Evolutionary conservation across 2,888 invertebrate species (phyloP).

Genomic region (Diaperis boleti): DNA sequence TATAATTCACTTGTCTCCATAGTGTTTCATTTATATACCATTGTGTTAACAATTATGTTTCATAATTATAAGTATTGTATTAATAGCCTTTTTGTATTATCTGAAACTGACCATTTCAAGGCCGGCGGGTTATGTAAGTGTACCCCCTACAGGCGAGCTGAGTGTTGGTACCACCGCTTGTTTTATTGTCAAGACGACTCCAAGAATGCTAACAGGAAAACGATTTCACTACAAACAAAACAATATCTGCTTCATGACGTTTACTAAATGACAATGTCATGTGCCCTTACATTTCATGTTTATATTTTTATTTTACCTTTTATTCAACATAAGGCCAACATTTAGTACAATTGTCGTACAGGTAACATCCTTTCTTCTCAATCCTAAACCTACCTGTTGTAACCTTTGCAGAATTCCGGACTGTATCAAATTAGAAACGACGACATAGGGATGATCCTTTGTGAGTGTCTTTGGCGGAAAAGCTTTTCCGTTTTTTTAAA

Average conservation of each 20-base stretch:
- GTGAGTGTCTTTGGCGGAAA: slow-evolving; percentile 27
- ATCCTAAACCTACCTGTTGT: neutral
- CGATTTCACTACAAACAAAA: slow-evolving; percentile 9
- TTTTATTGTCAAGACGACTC: no score
- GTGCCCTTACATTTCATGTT: slow-evolving; percentile 37
- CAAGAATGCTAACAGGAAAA: no score
- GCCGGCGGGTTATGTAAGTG: no score
- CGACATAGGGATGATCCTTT: slow-evolving; percentile 39
- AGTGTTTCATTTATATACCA: no score
- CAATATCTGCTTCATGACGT: slow-evolving; percentile 3
- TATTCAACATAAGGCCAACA: slow-evolving; percentile 27
- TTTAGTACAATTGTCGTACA: slow-evolving; percentile 26
- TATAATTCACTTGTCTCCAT: no score
- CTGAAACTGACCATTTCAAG: no score
- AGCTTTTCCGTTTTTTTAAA: neutral
- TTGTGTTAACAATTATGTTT: no score
- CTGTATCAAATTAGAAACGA: slow-evolving; percentile 26
- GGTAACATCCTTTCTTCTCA: slow-evolving; percentile 11
- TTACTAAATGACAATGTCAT: slow-evolving; percentile 42
- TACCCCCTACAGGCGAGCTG: no score
- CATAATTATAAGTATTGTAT: no score
- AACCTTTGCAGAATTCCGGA: slow-evolving; percentile 30
- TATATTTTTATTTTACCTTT: slow-evolving; percentile 34
- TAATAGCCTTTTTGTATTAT: no score
- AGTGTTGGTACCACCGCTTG: no score